A percentile compares a stretch with the other conserved stretches of the same genome.
Evolutionary conservation across 2,888 invertebrate genomes (phyloP).

Genomic region (Arrhopalites spinosus): DNA sequence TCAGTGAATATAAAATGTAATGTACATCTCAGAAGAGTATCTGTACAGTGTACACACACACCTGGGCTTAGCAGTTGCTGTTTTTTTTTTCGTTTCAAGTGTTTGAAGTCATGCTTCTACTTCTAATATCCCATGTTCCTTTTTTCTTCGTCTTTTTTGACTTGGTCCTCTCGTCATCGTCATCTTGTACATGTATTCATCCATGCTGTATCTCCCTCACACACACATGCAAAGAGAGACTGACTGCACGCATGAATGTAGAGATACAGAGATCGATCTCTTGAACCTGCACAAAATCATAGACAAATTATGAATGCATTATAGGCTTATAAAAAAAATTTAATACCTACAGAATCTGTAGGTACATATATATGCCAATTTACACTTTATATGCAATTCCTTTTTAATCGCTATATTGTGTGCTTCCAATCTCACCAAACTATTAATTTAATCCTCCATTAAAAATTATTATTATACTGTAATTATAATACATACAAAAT

Average conservation of each 20-base stretch:
- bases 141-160: not conserved
- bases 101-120: conserved; percentile 11
- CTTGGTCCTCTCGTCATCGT: not conserved
- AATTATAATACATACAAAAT: too few relatives aligned
- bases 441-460: too few relatives aligned
- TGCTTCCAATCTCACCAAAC: too few relatives aligned
- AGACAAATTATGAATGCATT: too few relatives aligned
- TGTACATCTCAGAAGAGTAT: not conserved
- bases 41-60: not conserved
- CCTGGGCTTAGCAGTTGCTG: not conserved
- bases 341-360: too few relatives aligned
- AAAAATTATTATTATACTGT: too few relatives aligned
- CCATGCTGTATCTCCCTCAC: not conserved
- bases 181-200: not conserved
- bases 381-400: too few relatives aligned
- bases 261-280: too few relatives aligned
- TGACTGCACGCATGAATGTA: not conserved
- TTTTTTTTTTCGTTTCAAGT: not conserved
- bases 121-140: not conserved
- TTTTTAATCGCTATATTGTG: too few relatives aligned
- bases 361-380: too few relatives aligned
- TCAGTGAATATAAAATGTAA: not conserved
- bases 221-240: not conserved
- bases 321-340: too few relatives aligned
- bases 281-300: too few relatives aligned